Evolutionary conservation across 2,113 vertebrate species (phyloP).

Genomic region (Petrocephalus zakoni): DNA sequence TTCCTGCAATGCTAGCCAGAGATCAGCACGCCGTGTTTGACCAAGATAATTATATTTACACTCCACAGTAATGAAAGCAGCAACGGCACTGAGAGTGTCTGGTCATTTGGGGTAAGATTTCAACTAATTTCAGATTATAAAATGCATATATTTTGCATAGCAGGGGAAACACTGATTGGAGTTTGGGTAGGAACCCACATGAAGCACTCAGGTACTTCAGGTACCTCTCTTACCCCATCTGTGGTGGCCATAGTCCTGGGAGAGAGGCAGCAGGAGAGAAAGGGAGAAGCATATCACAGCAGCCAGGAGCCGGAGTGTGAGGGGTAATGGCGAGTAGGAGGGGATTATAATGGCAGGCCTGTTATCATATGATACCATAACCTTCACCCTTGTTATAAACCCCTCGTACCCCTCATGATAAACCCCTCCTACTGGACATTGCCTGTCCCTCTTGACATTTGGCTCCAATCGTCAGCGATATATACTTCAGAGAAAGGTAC

Average conservation of each 20-base stretch:
- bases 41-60: slow-evolving; percentile 52
- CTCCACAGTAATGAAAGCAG: slow-evolving; percentile 41
- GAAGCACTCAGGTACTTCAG: not conserved
- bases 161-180: not conserved
- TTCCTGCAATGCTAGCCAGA: slow-evolving; percentile 42
- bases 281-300: not conserved
- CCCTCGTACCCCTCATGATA: too few species aligned
- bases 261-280: not conserved
- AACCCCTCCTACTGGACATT: too few species aligned
- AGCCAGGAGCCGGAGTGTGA: too few species aligned
- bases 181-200: not conserved
- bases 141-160: not conserved
- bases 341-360: too few species aligned
- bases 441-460: too few species aligned
- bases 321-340: too few species aligned
- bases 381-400: too few species aligned
- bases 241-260: not conserved
- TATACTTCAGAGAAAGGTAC: not conserved
- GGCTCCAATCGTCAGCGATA: too few species aligned
- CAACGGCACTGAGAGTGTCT: not conserved
- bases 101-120: not conserved
- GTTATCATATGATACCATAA: too few species aligned
- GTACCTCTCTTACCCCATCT: too few species aligned
- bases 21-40: slow-evolving; percentile 39
- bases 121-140: not conserved